phyloP scores from a whole-genome alignment of 1,140 invertebrate species.

The Drosophila takahashii region DNA sequence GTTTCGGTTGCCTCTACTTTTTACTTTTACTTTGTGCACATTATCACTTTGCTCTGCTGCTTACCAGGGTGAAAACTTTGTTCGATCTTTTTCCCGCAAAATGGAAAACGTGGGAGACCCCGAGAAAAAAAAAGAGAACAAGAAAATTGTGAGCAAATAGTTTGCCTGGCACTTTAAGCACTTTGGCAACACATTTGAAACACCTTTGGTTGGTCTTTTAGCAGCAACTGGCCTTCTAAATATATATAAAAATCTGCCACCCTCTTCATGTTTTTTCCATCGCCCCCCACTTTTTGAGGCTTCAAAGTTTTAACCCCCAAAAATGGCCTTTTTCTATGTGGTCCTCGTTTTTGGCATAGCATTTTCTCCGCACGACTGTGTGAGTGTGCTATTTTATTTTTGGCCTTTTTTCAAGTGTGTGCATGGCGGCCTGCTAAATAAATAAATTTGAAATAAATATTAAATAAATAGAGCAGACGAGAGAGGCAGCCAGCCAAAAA shows the following conservation, averaged over 20 bases:
- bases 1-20: slow-evolving; percentile 59
- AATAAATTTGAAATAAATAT: slow-evolving; percentile 81
- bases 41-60: slow-evolving; percentile 62
- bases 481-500: slow-evolving; percentile 44
- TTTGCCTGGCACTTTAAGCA: slow-evolving; percentile 74
- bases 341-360: slow-evolving; percentile 29
- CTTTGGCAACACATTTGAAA: slow-evolving; percentile 74
- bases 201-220: slow-evolving; percentile 76
- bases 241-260: neutral
- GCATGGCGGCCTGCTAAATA: slow-evolving; percentile 59
- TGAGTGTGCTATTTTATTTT: slow-evolving; percentile 21
- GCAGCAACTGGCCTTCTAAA: slow-evolving; percentile 31
- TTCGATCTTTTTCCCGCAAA: slow-evolving; percentile 63
- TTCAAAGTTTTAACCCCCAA: slow-evolving; percentile 31
- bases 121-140: slow-evolving; percentile 9
- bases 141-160: slow-evolving; percentile 67
- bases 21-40: slow-evolving; percentile 77
- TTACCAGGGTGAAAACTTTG: slow-evolving; percentile 58
- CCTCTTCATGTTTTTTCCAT: slow-evolving; percentile 25
- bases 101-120: slow-evolving; percentile 28
- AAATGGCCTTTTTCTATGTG: slow-evolving; percentile 26
- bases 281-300: slow-evolving; percentile 31
- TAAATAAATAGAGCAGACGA: slow-evolving; percentile 71
- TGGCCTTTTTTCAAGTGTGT: slow-evolving; percentile 22
- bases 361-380: slow-evolving; percentile 1